A percentile compares a stretch with the other conserved stretches of the same genome.
These are phyloP conservation scores for Diploscapter pachys DNA, from an alignment of 1,140 invertebrate genomes.

Conservation along the genomic window DNA sequence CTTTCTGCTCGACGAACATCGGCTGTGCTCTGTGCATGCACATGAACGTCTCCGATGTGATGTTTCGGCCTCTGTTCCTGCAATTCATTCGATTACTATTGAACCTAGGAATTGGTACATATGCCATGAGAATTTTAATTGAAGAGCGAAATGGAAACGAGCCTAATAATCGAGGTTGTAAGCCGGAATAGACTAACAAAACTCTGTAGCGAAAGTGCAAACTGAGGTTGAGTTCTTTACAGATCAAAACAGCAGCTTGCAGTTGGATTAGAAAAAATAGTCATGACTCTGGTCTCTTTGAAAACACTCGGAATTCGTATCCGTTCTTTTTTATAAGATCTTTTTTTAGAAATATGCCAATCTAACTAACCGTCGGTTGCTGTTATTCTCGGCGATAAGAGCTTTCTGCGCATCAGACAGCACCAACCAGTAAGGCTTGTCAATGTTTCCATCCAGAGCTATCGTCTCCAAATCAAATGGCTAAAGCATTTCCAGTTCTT, in stretches of 20 bases:
- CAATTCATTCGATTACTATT: neutral
- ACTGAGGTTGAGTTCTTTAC: too few species aligned
- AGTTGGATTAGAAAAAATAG: neutral
- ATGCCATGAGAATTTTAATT: too few species aligned
- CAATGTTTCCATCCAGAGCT: conserved; percentile 21
- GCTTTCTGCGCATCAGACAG: conserved; percentile 11
- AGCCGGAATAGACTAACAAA: too few species aligned
- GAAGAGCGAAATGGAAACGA: too few species aligned
- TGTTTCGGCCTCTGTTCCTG: neutral
- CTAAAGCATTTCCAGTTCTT: conserved; percentile 9
- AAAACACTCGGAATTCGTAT: neutral
- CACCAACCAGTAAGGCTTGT: conserved; percentile 26
- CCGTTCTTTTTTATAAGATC: conserved; percentile 1
- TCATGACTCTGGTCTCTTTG: neutral
- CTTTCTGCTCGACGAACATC: conserved; percentile 76
- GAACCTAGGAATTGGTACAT: neutral
- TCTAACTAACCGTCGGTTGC: neutral
- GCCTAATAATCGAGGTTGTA: too few species aligned
- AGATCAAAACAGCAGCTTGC: too few species aligned
- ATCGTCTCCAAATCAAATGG: conserved; percentile 1
- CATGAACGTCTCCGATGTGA: conserved; percentile 81
- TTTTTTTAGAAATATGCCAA: neutral
- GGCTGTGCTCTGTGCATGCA: conserved; percentile 84
- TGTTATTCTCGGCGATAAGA: neutral
- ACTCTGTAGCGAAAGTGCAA: too few species aligned